Evolutionary conservation across 1,140 invertebrate species (phyloP), one percentile per base, ranked within the genome.

Genomic region (Mya arenaria): DNA sequence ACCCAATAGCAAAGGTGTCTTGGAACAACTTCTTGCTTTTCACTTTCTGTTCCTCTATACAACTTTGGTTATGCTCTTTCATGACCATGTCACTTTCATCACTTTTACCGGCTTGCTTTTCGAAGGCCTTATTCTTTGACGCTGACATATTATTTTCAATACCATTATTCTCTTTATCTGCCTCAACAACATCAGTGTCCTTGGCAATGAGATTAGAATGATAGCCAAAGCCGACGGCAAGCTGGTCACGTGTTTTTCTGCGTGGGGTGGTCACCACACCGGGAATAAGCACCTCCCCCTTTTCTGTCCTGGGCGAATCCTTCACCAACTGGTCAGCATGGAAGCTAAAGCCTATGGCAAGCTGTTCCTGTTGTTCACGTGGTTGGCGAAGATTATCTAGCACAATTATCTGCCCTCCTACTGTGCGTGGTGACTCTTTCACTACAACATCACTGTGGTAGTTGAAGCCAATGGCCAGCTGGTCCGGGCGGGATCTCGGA

Each of bases 391-490:
- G 39, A 39, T 36, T 75, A 34, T 75, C 73, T 4, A 75, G 32
- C 1, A 30, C 17, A 66, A 78, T 78, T 41, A 80, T 80, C 55
- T 71, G 65, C 34, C 77, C 77, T 15, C 30, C 32, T 1, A 60
- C 65, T 60, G 77, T 80, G 34, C 44, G 69, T 41, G 65, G 77
- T 1, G 77, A 80, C 34, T 80, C 28, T 36, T 80, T 44, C 28
- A 71, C 39, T n/a, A 80, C 77, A 13, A 80, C 30, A 69, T 80
- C 66, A 19, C 63, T 55, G 23, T 80, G 77, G 30, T 71, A 80
- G 30, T 80, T 80, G 30, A 80, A 80, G 15, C 77, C 77, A 30
- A 80, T 23, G 58, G 77, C 77, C 32, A 80, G 56, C 77, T 80
- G 77, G 1, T 80, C 65, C 0, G 36, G 65, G 15, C 66, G 34